Conservation (phyloP, 1,140 invertebrate species). For the Nebria ingens region DNA sequence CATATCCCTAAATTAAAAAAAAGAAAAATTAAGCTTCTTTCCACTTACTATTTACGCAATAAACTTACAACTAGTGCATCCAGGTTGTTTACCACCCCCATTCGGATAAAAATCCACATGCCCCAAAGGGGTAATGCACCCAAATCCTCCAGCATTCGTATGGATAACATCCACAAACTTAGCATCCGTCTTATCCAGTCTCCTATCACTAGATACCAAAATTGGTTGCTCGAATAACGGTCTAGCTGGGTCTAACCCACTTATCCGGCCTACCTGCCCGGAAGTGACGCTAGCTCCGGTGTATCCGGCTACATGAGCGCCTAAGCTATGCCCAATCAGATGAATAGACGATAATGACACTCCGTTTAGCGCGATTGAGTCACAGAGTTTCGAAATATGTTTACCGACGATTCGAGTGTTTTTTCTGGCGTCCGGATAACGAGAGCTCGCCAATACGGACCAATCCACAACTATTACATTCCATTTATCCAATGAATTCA, state of each 20-base stretch:
- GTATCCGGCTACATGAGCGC: slow-evolving; percentile 32
- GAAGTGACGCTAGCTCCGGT: slow-evolving; percentile 23
- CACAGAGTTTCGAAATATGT: slow-evolving; percentile 18
- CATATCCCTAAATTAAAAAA: slow-evolving; percentile 45
- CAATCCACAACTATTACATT: slow-evolving; percentile 28
- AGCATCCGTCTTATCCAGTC: slow-evolving; percentile 34
- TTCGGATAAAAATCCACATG: slow-evolving; percentile 33
- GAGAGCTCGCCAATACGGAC: slow-evolving; percentile 19
- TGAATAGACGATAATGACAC: slow-evolving; percentile 22
- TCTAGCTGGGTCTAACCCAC: slow-evolving; percentile 28
- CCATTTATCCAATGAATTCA: slow-evolving; percentile 21
- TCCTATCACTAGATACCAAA: slow-evolving; percentile 20
- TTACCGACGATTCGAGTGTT: slow-evolving; percentile 20
- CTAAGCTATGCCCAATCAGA: slow-evolving; percentile 31
- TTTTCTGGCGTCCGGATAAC: slow-evolving; percentile 22
- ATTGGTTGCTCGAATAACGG: slow-evolving; percentile 23
- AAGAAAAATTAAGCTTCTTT: slow-evolving; percentile 4
- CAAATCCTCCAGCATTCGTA: slow-evolving; percentile 35
- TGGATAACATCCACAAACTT: slow-evolving; percentile 40
- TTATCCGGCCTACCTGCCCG: slow-evolving; percentile 18
- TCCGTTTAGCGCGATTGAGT: slow-evolving; percentile 14
- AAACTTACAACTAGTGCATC: slow-evolving; percentile 23
- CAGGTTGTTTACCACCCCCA: slow-evolving; percentile 25
- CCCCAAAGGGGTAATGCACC: slow-evolving; percentile 35
- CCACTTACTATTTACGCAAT: slow-evolving; percentile 1